Percentiles rank a stretch among this genome's conserved stretches.
Evolutionary conservation across 2,888 invertebrate species (phyloP).

Genomic region (Patella pellucida): DNA sequence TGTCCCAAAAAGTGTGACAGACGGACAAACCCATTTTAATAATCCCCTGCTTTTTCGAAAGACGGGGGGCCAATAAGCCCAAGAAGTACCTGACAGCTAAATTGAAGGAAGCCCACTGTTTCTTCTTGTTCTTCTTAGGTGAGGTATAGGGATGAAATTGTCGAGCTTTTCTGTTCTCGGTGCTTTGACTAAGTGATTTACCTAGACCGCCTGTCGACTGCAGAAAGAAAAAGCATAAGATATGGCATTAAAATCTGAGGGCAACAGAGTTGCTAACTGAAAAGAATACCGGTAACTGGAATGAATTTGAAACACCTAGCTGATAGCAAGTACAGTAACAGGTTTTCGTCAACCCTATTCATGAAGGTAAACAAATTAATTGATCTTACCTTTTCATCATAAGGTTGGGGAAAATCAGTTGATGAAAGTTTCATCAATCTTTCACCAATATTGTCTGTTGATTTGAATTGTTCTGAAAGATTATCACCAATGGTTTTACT

Average conservation of each 20-base stretch:
- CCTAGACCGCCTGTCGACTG: no score
- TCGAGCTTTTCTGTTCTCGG: not conserved
- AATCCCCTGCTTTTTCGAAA: no score
- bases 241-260: no score
- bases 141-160: not conserved
- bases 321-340: no score
- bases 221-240: no score
- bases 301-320: no score
- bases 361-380: not conserved
- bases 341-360: not conserved
- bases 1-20: no score
- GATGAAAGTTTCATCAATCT: not conserved
- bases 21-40: no score
- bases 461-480: not conserved
- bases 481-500: not conserved
- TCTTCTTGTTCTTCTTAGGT: not conserved
- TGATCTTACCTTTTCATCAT: not conserved
- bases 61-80: no score
- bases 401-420: not conserved
- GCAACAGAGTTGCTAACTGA: no score
- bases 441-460: not conserved
- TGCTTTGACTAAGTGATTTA: not conserved
- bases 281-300: no score
- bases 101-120: slow-evolving; percentile 4
- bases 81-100: not conserved